Conservation (phyloP, 2,888 invertebrate genomes). For the Cotesia congregata region DNA sequence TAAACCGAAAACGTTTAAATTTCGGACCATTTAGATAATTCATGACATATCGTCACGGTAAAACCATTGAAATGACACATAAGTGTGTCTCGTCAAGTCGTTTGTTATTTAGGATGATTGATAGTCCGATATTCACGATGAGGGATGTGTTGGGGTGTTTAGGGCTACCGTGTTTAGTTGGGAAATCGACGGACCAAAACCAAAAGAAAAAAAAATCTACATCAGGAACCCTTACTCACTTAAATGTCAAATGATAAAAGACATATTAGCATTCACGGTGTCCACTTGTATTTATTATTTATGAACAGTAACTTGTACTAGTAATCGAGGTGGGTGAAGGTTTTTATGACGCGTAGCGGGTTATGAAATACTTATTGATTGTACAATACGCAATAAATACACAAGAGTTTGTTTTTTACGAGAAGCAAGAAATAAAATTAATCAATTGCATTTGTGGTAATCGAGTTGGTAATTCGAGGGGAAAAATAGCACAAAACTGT, state of each 20-base stretch:
- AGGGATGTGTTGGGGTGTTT: constrained; percentile 3
- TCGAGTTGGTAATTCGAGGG: background rate
- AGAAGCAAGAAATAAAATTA: constrained; percentile 14
- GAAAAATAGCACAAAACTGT: constrained; percentile 4
- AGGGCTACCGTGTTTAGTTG: background rate
- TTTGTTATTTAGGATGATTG: constrained; percentile 30
- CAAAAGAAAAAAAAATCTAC: constrained; percentile 35
- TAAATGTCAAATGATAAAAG: constrained; percentile 18
- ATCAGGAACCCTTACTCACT: background rate
- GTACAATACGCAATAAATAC: constrained; percentile 9
- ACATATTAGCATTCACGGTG: background rate
- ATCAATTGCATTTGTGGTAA: constrained; percentile 4
- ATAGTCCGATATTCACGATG: constrained; percentile 32
- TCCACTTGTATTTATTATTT: constrained; percentile 19
- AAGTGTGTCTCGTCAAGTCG: constrained; percentile 26
- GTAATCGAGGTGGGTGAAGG: background rate
- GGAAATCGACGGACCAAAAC: constrained; percentile 45
- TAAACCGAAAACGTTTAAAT: background rate
- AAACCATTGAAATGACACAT: constrained; percentile 21
- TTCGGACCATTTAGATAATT: background rate
- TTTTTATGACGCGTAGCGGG: constrained; percentile 4
- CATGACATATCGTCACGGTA: constrained; percentile 21
- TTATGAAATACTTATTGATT: background rate
- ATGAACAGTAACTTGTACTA: background rate
- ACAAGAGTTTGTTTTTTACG: constrained; percentile 11